A percentile compares a stretch with the other conserved stretches of the same genome.
These are phyloP conservation scores for Caenorhabditis sp. DNA, from an alignment of 2,888 invertebrate genomes.

Conservation along the genomic window DNA sequence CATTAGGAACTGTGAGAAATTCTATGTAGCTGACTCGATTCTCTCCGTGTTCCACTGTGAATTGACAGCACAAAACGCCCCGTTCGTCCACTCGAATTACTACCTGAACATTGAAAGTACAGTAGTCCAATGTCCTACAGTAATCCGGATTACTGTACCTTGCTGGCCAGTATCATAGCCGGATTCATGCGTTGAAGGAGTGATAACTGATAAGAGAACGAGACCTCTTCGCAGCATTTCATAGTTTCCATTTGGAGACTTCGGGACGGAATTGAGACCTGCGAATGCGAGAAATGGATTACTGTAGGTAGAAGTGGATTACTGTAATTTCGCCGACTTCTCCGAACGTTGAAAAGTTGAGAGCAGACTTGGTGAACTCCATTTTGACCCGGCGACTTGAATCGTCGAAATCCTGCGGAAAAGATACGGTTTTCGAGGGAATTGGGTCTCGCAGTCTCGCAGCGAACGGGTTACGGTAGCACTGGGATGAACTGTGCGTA, in stretches of 20 bases:
- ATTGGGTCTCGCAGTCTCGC: too few relatives aligned
- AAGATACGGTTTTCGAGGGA: background rate
- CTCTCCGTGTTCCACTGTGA: slow-evolving; percentile 62
- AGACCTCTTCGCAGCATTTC: slow-evolving; percentile 33
- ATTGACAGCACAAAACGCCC: slow-evolving; percentile 65
- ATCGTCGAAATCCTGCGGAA: slow-evolving; percentile 47
- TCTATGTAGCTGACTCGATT: slow-evolving; percentile 60
- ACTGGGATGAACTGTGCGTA: too few relatives aligned
- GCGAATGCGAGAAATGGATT: background rate
- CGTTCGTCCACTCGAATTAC: slow-evolving; percentile 65
- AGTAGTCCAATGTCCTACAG: background rate
- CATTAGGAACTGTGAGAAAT: slow-evolving; percentile 58
- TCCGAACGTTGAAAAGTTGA: slow-evolving; percentile 46
- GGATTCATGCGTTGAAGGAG: slow-evolving; percentile 57
- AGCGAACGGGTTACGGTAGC: too few relatives aligned
- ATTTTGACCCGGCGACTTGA: slow-evolving; percentile 36
- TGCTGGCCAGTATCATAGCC: slow-evolving; percentile 34
- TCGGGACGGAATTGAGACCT: slow-evolving; percentile 51
- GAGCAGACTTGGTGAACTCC: background rate
- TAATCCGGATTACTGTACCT: slow-evolving; percentile 14
- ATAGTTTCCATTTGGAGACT: slow-evolving; percentile 54
- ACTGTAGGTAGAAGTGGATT: background rate
- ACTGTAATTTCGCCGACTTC: slow-evolving; percentile 54
- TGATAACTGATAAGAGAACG: slow-evolving; percentile 33
- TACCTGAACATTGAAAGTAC: slow-evolving; percentile 31